Conservation (phyloP, 2,113 vertebrate genomes). For the Passer montanus region DNA sequence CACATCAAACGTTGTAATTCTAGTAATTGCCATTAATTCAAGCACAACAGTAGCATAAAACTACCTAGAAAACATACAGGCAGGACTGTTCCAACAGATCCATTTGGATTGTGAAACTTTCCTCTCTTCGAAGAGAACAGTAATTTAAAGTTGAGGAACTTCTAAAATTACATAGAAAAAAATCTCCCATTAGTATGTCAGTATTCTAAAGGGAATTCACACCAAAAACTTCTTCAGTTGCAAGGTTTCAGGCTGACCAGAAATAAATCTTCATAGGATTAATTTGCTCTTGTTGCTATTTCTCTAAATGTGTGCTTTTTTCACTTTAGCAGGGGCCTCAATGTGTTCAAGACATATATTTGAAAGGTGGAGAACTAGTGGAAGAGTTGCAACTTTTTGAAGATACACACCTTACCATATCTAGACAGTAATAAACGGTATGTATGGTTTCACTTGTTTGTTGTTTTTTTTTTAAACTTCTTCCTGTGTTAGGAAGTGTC, state of each 20-base stretch:
- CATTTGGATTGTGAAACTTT: background rate
- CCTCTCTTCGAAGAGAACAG: background rate
- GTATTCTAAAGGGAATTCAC: background rate
- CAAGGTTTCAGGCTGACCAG: background rate
- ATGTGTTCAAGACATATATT: background rate
- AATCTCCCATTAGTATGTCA: background rate
- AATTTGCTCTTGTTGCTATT: background rate
- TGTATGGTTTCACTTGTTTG: background rate
- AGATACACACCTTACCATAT: background rate
- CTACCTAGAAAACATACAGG: background rate
- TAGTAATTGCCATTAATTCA: background rate
- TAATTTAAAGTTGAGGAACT: background rate
- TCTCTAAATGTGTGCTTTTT: background rate
- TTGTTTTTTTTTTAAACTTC: background rate
- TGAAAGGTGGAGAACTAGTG: background rate
- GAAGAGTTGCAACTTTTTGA: background rate
- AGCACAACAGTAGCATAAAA: background rate
- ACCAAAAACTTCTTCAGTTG: background rate
- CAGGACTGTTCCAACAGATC: background rate
- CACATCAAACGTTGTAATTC: background rate
- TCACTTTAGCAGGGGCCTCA: background rate
- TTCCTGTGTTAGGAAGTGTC: background rate
- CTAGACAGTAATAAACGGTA: background rate
- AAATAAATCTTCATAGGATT: background rate
- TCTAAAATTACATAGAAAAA: background rate